Percentiles rank a stretch among this genome's conserved stretches.
These are phyloP conservation scores for Teleopsis dalmanni DNA, from an alignment of 1,140 invertebrate species.

Conservation along the genomic window DNA sequence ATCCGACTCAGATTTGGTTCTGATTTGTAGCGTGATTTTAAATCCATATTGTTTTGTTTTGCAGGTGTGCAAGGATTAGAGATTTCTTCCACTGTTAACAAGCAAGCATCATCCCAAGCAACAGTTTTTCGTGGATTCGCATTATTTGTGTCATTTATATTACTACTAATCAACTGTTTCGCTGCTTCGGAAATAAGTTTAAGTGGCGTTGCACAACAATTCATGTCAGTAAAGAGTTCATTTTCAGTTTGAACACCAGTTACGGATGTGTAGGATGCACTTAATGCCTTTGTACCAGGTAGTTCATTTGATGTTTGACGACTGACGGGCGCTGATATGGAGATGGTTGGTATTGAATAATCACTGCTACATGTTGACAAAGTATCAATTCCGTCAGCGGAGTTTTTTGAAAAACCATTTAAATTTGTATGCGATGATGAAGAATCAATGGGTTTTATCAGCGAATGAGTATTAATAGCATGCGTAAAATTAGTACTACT, in stretches of 20 bases:
- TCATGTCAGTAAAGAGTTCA: constrained; percentile 20
- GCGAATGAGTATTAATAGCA: too few relatives aligned
- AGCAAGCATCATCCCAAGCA: constrained; percentile 30
- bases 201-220: constrained; percentile 29
- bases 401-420: too few relatives aligned
- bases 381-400: constrained; percentile 2
- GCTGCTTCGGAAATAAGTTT: constrained; percentile 30
- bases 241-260: too few relatives aligned
- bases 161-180: constrained; percentile 21
- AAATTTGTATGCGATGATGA: too few relatives aligned
- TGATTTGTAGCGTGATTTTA: constrained; percentile 34
- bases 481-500: too few relatives aligned
- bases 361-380: constrained; percentile 14
- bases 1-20: constrained; percentile 40
- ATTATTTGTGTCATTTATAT: not conserved
- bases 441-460: too few relatives aligned
- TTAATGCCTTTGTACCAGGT: not conserved
- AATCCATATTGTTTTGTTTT: constrained; percentile 21
- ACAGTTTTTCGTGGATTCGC: constrained; percentile 28
- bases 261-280: too few relatives aligned
- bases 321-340: constrained; percentile 29
- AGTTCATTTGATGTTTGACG: constrained; percentile 25
- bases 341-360: constrained; percentile 11
- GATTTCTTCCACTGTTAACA: constrained; percentile 35
- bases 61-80: constrained; percentile 35